Evolutionary conservation across 2,888 invertebrate species (phyloP).

Genomic region (Polyploca ridens): DNA sequence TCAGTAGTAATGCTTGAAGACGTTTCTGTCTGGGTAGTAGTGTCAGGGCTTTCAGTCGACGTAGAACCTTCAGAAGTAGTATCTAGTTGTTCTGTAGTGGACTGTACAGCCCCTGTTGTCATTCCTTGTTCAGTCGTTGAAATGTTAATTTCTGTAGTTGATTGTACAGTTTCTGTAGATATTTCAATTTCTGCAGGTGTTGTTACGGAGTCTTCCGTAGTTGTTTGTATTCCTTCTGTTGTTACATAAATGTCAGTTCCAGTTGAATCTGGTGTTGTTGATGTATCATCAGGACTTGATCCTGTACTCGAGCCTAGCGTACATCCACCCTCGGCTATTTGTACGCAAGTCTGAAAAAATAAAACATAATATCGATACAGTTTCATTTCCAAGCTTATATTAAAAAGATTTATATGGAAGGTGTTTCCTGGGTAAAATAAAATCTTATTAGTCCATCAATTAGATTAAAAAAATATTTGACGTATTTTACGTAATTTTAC

Average conservation of each 20-base stretch:
- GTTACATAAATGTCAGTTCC: neutral
- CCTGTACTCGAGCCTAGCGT: conserved; percentile 25
- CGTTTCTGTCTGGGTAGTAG: neutral
- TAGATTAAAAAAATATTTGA: too few species aligned
- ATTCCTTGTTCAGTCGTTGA: conserved; percentile 9
- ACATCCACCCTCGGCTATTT: conserved; percentile 45
- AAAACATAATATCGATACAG: neutral
- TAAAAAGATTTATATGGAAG: too few species aligned
- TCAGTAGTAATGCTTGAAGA: conserved; percentile 1
- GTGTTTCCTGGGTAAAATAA: too few species aligned
- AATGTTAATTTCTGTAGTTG: neutral
- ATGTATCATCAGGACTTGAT: neutral
- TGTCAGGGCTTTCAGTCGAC: neutral
- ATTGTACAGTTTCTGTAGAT: neutral
- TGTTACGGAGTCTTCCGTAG: neutral
- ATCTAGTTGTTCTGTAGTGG: neutral
- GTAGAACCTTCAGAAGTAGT: neutral
- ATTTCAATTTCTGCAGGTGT: neutral
- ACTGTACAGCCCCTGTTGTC: neutral
- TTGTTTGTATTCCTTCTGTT: neutral
- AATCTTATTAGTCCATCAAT: too few species aligned
- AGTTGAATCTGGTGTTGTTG: neutral
- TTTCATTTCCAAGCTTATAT: neutral
- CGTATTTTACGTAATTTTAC: too few species aligned
- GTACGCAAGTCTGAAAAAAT: conserved; percentile 33